Evolutionary conservation across 2,113 vertebrate genomes (phyloP).

Genomic region (Cettia cetti): DNA sequence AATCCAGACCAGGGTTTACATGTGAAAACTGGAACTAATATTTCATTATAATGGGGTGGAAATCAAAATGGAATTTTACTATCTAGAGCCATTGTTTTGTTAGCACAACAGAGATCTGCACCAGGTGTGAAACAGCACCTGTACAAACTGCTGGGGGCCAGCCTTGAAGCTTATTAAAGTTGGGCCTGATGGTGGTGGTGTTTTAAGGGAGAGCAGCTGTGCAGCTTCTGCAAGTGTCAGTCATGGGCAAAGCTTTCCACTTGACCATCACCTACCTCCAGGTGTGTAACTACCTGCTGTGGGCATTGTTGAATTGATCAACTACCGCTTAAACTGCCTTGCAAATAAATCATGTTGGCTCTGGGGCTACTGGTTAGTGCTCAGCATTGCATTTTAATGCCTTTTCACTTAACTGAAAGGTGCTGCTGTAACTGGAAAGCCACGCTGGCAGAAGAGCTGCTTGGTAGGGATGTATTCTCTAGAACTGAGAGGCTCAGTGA

Average conservation of each 20-base stretch:
- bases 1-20: background rate
- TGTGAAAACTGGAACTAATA: background rate
- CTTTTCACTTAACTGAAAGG: background rate
- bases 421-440: background rate
- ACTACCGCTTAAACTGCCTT: accelerated
- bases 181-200: accelerated
- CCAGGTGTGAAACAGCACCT: background rate
- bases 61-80: background rate
- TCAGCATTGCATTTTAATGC: background rate
- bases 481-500: background rate
- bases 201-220: background rate
- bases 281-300: accelerated
- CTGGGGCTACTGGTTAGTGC: background rate
- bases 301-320: background rate
- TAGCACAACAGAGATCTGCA: too few species aligned
- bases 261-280: accelerated
- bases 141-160: background rate
- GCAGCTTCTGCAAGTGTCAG: background rate
- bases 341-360: accelerated
- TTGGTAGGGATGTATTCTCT: background rate
- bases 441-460: background rate
- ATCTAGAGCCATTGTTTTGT: accelerated
- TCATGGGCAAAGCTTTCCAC: accelerated
- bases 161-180: accelerated
- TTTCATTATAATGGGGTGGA: background rate